These are phyloP conservation scores for Augochlora pura DNA, from an alignment of 1,140 invertebrate species.

Conservation along the genomic window DNA sequence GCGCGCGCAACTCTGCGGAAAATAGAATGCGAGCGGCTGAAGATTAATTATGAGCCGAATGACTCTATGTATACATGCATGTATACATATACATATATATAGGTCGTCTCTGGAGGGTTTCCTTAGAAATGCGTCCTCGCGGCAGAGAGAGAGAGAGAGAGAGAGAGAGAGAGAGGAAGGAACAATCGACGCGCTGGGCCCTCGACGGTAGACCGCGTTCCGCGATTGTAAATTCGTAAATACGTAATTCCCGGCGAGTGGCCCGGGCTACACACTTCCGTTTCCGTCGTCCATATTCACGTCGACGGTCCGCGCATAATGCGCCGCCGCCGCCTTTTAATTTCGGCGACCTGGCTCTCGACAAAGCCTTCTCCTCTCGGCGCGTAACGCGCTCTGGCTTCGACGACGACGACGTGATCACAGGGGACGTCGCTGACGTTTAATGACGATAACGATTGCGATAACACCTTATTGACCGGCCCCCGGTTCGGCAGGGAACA, in stretches of 20 bases:
- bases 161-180: too few relatives aligned
- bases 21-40: too few relatives aligned
- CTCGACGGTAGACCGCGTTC: constrained; percentile 30
- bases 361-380: too few relatives aligned
- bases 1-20: too few relatives aligned
- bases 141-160: too few relatives aligned
- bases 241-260: constrained; percentile 50
- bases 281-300: constrained; percentile 61
- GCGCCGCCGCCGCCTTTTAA: constrained; percentile 44
- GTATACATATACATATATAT: too few relatives aligned
- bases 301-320: constrained; percentile 19
- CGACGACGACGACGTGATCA: constrained; percentile 48
- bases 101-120: neutral
- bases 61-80: neutral
- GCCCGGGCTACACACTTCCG: constrained; percentile 43
- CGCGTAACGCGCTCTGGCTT: neutral
- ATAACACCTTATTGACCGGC: constrained; percentile 7
- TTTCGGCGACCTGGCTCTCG: constrained; percentile 25
- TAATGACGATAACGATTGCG: constrained; percentile 47
- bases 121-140: constrained; percentile 7
- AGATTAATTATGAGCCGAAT: constrained; percentile 10
- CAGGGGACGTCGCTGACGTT: constrained; percentile 18
- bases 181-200: constrained; percentile 32
- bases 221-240: constrained; percentile 62
- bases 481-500: neutral